phyloP scores from a whole-genome alignment of 2,888 invertebrate genomes.

The Eudemis profundana region DNA sequence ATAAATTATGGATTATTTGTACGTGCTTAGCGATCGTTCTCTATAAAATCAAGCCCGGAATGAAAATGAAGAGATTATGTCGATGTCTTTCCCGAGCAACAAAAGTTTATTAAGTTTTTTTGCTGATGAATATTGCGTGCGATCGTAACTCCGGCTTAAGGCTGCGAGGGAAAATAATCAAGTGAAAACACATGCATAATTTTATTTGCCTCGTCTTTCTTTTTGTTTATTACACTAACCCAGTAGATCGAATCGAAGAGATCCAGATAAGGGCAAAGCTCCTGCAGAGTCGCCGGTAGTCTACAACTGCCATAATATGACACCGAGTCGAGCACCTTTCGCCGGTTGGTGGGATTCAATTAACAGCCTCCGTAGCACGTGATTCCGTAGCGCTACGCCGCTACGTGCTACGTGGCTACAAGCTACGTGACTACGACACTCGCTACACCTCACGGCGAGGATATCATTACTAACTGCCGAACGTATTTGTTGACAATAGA shows the following conservation, averaged over 20 bases:
- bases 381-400: constrained; percentile 50
- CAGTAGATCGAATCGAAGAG: background rate
- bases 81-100: constrained; percentile 37
- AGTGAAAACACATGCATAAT: constrained; percentile 39
- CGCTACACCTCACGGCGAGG: constrained; percentile 25
- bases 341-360: constrained; percentile 63
- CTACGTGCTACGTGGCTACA: constrained; percentile 57
- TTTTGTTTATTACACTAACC: constrained; percentile 8
- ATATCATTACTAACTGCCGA: constrained; percentile 32
- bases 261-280: constrained; percentile 20
- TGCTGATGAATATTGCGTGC: constrained; percentile 37
- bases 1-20: constrained; percentile 65
- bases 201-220: constrained; percentile 21
- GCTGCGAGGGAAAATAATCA: constrained; percentile 37
- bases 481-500: constrained; percentile 32
- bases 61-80: constrained; percentile 58
- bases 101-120: constrained; percentile 41
- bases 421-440: constrained; percentile 47
- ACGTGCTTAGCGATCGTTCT: constrained; percentile 54
- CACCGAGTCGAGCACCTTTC: constrained; percentile 60
- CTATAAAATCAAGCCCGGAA: constrained; percentile 55
- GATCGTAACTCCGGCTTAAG: constrained; percentile 39
- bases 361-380: constrained; percentile 68
- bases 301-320: constrained; percentile 44
- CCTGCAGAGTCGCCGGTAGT: constrained; percentile 48